Conservation (phyloP, 2,113 vertebrate genomes). For the Ellobius talpinus region DNA sequence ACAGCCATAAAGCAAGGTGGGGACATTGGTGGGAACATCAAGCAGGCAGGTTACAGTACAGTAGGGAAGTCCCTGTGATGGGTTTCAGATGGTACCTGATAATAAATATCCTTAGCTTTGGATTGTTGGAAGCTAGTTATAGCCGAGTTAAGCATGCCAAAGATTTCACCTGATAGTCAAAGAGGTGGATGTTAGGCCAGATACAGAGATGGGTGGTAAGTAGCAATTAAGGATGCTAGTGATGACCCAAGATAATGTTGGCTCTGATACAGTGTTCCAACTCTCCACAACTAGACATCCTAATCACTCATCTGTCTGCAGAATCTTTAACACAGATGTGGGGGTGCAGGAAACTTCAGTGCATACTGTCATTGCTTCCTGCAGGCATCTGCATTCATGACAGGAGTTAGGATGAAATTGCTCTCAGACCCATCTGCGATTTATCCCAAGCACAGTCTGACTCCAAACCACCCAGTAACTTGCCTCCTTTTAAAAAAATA, state of each 20-base stretch:
- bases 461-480: neutral
- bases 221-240: neutral
- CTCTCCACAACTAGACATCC: neutral
- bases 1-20: neutral
- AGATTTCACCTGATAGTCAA: neutral
- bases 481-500: neutral
- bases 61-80: neutral
- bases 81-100: neutral
- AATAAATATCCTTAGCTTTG: neutral
- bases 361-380: neutral
- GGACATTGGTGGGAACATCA: too few relatives aligned
- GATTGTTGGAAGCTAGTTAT: neutral
- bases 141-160: neutral
- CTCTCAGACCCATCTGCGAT: neutral
- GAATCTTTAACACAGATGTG: neutral
- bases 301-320: neutral
- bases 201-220: neutral
- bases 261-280: neutral
- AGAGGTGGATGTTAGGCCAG: neutral
- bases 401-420: conserved; percentile 6
- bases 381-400: neutral
- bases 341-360: neutral
- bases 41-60: neutral
- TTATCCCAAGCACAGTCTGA: conserved; percentile 14
- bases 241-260: neutral